These are phyloP conservation scores for Patella pellucida DNA, from an alignment of 2,888 invertebrate species.

Conservation along the genomic window DNA sequence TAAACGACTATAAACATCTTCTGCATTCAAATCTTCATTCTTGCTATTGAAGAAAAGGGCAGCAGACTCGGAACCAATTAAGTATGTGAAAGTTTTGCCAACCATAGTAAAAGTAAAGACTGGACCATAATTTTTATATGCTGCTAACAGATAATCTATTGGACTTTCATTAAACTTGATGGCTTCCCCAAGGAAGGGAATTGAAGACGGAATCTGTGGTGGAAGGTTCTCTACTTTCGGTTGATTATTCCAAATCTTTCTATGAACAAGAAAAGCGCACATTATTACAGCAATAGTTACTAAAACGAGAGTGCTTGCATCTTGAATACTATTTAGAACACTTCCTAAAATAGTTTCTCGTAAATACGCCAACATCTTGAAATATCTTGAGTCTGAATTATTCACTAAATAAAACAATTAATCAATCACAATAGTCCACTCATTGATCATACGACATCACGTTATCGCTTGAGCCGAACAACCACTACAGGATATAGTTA, in stretches of 20 bases:
- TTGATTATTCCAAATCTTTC: not conserved
- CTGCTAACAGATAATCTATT: slow-evolving; percentile 57
- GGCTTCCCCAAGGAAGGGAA: slow-evolving; percentile 64
- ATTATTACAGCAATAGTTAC: not conserved
- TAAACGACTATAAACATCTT: slow-evolving; percentile 61
- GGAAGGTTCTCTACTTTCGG: slow-evolving; percentile 24
- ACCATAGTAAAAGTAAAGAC: slow-evolving; percentile 67
- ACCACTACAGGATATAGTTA: not conserved
- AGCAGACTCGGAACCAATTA: slow-evolving; percentile 58
- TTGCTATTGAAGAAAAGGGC: slow-evolving; percentile 63
- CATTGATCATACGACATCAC: not conserved
- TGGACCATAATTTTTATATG: slow-evolving; percentile 64
- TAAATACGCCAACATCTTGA: not conserved
- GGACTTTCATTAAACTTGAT: slow-evolving; percentile 57
- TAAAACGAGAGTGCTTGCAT: not conserved
- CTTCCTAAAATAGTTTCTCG: not conserved
- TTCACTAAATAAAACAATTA: too few relatives aligned
- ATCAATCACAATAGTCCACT: too few relatives aligned
- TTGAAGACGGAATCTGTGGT: slow-evolving; percentile 43
- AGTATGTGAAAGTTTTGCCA: slow-evolving; percentile 65
- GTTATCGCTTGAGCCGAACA: not conserved
- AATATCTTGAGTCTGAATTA: too few relatives aligned
- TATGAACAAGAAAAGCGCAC: not conserved
- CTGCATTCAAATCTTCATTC: slow-evolving; percentile 65
- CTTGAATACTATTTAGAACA: not conserved